Percentiles rank a stretch among this genome's conserved stretches.
These are phyloP conservation scores for Cataglyphis hispanica DNA, from an alignment of 1,140 invertebrate genomes.

Conservation along the genomic window DNA sequence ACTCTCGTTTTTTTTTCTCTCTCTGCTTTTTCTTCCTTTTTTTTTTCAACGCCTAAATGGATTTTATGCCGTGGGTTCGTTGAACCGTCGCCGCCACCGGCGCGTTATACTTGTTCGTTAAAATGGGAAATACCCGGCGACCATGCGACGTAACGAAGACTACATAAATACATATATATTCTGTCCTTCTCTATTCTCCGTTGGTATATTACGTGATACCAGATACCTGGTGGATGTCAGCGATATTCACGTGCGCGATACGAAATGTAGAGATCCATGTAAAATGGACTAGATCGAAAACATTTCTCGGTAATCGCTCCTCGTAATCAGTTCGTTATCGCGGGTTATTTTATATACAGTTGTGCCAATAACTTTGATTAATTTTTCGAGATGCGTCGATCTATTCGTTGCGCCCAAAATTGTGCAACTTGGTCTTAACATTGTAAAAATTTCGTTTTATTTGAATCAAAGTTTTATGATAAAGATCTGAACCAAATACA, in stretches of 20 bases:
- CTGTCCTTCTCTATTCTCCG: not conserved
- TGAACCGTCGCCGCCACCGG: conserved; percentile 30
- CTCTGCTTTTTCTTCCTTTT: not conserved
- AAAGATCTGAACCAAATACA: not conserved
- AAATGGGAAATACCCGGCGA: conserved; percentile 49
- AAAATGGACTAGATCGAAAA: conserved; percentile 40
- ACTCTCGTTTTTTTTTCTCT: conserved; percentile 29
- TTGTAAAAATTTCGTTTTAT: not conserved
- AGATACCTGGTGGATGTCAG: conserved; percentile 20
- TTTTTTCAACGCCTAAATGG: conserved; percentile 43
- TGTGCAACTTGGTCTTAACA: not conserved
- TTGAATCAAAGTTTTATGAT: not conserved
- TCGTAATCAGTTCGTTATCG: not conserved
- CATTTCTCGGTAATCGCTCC: conserved; percentile 18
- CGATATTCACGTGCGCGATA: conserved; percentile 44
- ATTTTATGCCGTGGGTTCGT: conserved; percentile 53
- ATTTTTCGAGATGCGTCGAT: not conserved
- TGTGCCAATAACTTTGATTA: conserved; percentile 14
- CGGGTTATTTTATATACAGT: not conserved
- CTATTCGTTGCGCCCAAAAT: not conserved
- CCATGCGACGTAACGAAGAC: conserved; percentile 57
- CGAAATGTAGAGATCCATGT: conserved; percentile 25
- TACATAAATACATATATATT: not conserved
- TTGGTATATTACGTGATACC: conserved; percentile 37
- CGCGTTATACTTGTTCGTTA: conserved; percentile 56